Base-by-base conservation (phyloP, 2,888 invertebrate genomes). In the Stenodera caucasica region DNA sequence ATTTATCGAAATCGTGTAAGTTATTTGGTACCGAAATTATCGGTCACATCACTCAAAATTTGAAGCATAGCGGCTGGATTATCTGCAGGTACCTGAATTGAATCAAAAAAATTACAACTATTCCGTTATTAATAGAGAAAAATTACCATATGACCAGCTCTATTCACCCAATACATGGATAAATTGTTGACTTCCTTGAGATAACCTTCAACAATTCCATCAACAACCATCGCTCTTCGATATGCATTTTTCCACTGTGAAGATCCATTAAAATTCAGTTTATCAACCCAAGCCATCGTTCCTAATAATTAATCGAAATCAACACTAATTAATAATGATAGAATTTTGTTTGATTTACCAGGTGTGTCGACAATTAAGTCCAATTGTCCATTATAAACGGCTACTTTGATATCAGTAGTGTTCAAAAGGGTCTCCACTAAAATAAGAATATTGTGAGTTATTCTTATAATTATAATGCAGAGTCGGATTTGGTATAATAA, bases 351-450 rank as follows among this genome's bases (percentile, higher is more conserved):
- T 14, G 49, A 53, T 52, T 81, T 83, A 86, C 93, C 94, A 67
- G 90, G 86, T 14, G 92, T 92, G 70, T 90, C 88, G 64, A 92
- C 92, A 72, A 94, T 93, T 15, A 94, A 83, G 79, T 95, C 94
- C 64, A 94, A 82, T 72, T 94, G 92, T 30, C 92, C 93, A 67
- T 87, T 90, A 74, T 90, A 89, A 15, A 92, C 88, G 32, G 84
- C 84, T 0, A 92, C 84, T 54, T 86, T 84, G 15, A 92, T 80
- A 54, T 85, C 81, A 0, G 91, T 90, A 68, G 84, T 84, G 68
- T 88, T 88, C 21, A 92, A 79, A 12, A 92, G 80, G 59, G 82
- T 80, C 73, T 90, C 89, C 72, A 92, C 92, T 88, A 78, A 53
- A 67, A 62, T 15, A 33, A 32, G 32, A 15, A 11, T 8, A 8